These are phyloP conservation scores for Oryzias melastigma DNA, from an alignment of 2,113 vertebrate species.

Conservation along the genomic window DNA sequence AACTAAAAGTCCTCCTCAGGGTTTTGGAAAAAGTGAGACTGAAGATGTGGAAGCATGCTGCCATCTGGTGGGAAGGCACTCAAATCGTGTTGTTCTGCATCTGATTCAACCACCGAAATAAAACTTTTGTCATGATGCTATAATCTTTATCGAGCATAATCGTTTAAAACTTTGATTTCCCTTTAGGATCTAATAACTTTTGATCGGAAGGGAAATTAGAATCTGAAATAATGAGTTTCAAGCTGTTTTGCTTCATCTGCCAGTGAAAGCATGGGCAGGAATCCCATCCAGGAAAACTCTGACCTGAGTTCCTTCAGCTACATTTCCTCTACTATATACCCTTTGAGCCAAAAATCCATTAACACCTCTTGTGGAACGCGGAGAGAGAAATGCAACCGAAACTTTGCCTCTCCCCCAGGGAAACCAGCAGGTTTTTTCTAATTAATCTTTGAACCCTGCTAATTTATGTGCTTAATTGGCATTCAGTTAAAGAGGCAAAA, in stretches of 20 bases:
- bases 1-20: conserved; percentile 54
- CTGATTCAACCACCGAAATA: conserved; percentile 18
- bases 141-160: no score
- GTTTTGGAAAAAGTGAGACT: neutral
- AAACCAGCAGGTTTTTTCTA: conserved; percentile 66
- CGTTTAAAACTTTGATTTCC: no score
- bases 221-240: conserved; percentile 31
- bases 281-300: conserved; percentile 45
- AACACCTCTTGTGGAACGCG: conserved; percentile 42
- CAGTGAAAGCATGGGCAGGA: conserved; percentile 31
- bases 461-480: conserved; percentile 72
- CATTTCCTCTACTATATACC: conserved; percentile 56
- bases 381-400: conserved; percentile 23
- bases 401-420: conserved; percentile 47
- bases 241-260: conserved; percentile 41
- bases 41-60: conserved; percentile 67
- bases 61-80: conserved; percentile 67
- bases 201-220: no score
- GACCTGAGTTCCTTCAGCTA: conserved; percentile 63
- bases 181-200: no score
- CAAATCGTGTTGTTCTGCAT: conserved; percentile 7
- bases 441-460: conserved; percentile 74
- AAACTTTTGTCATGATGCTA: no score
- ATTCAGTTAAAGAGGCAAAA: conserved; percentile 64
- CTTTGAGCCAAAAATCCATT: conserved; percentile 51